Evolutionary conservation across 2,113 vertebrate genomes (phyloP), one percentile per base, ranked within the genome.

Genomic region (Cairina moschata): DNA sequence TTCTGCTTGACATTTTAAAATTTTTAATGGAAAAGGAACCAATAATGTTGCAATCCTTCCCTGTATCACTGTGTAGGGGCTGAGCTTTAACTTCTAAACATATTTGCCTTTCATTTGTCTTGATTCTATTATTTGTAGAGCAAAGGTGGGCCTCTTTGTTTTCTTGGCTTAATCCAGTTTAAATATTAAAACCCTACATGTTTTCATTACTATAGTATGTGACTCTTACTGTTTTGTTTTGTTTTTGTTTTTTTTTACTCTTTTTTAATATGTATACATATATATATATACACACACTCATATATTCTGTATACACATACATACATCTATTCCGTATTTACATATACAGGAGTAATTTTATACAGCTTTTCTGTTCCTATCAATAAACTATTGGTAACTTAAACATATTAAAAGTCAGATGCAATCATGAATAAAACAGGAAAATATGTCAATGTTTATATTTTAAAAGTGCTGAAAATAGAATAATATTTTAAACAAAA

Each of bases 11-110:
- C 82, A 83, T 80, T 81, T 68, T 3, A n/a, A 34, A 60, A 58
- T n/a, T 76, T 96, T 97, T 78, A 83, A 73, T 74, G 17, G 67
- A 42, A 84, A 83, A 85, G 4, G 40, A 82, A 44, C n/a, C 6
- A 21, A 40, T 40, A 83, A 50, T 3, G 2, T 5, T 52, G 14
- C 54, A 82, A 4, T 28, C 22, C 29, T 91, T 71, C 13, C 25
- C 38, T 62, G 1, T 54, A 34, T 65, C 29, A 40, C 11, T 34
- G 22, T 8, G 1, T 5, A 38, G 18, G 3, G 10, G 38, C 32
- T 88, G 56, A 90, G 28, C 18, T 69, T 5, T 4, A 77, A 56
- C 10, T 88, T 67, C 31, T 71, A 69, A 84, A 74, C 36, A 15
- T 21, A 60, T 26, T 86, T 83, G 32, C 16, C 12, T 93, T 87